A percentile compares a stretch with the other conserved stretches of the same genome.
Evolutionary conservation across 1,140 invertebrate genomes (phyloP).

Genomic region (Drosophila arizonae): DNA sequence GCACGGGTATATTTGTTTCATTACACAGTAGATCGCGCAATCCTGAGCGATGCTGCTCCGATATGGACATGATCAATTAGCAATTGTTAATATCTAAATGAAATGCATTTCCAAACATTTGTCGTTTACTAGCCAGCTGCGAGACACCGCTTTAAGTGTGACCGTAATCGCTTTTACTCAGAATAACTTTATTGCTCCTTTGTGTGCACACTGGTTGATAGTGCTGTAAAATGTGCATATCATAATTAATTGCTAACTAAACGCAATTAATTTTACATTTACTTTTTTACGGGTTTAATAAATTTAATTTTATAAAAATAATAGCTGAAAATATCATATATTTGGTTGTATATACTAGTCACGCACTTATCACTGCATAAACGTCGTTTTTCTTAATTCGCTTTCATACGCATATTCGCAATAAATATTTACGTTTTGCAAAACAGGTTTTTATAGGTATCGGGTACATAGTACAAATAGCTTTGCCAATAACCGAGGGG

Average conservation of each 20-base stretch:
- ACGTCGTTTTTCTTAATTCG: slow-evolving; percentile 15
- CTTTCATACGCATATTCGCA: slow-evolving; percentile 28
- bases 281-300: neutral
- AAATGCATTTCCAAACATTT: neutral
- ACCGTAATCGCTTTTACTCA: neutral
- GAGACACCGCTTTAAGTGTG: slow-evolving; percentile 15
- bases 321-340: neutral
- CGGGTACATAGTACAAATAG: slow-evolving; percentile 41
- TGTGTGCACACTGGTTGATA: slow-evolving; percentile 16
- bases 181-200: neutral
- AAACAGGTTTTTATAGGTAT: slow-evolving; percentile 47
- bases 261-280: neutral
- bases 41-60: slow-evolving; percentile 37
- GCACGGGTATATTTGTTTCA: slow-evolving; percentile 44
- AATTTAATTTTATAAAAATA: neutral
- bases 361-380: slow-evolving; percentile 26
- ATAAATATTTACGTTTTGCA: slow-evolving; percentile 54
- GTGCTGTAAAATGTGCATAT: neutral
- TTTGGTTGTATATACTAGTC: slow-evolving; percentile 2
- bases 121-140: neutral
- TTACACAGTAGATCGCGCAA: slow-evolving; percentile 57
- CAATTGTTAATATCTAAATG: neutral
- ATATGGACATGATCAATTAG: slow-evolving; percentile 54
- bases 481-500: slow-evolving; percentile 40
- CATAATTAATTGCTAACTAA: neutral